Conservation (phyloP, 2,797 vertebrate genomes). For the Bovichtus diacanthus region DNA sequence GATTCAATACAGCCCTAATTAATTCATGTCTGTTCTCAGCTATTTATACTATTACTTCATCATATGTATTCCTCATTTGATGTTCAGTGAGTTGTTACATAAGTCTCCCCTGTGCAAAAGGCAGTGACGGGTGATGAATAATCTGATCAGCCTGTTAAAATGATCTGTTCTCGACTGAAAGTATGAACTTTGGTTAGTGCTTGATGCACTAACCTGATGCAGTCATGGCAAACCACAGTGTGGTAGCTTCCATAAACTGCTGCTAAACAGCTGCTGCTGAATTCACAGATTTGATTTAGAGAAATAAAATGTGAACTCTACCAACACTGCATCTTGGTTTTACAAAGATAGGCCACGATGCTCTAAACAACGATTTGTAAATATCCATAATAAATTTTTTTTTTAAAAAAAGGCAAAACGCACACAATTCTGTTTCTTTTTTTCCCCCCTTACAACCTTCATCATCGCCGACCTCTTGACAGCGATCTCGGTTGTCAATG, state of each 20-base stretch:
- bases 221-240: not conserved
- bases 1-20: not conserved
- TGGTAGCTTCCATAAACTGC: conserved; percentile 12
- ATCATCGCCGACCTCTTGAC: not conserved
- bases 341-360: not conserved
- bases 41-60: not conserved
- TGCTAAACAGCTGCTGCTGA: not conserved
- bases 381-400: too few relatives aligned
- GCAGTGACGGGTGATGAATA: not conserved
- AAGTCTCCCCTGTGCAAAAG: not conserved
- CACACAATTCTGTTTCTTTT: not conserved
- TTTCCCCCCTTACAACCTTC: not conserved
- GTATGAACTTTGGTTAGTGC: conserved; percentile 39
- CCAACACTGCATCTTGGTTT: not conserved
- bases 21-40: not conserved
- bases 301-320: not conserved
- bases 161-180: not conserved
- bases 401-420: not conserved
- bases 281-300: not conserved
- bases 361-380: not conserved
- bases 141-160: not conserved
- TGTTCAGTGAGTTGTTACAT: not conserved
- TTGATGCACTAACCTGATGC: conserved; percentile 27
- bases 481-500: not conserved
- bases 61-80: not conserved